phyloP scores from a whole-genome alignment of 2,797 vertebrate species.

The Hybognathus amarus region DNA sequence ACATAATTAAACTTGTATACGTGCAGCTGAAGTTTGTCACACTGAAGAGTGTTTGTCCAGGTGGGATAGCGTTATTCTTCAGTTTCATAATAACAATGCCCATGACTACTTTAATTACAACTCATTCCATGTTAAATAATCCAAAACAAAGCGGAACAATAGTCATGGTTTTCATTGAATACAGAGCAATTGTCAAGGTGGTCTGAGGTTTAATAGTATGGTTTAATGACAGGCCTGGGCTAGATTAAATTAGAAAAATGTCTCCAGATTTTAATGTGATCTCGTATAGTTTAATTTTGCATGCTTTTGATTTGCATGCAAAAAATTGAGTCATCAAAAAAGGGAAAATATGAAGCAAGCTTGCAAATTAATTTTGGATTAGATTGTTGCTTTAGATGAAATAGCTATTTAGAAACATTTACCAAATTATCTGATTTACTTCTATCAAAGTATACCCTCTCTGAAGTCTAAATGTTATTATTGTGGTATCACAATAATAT shows the following conservation, averaged over 20 bases:
- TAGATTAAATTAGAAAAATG: background rate
- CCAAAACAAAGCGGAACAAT: constrained; percentile 46
- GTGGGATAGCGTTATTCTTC: constrained; percentile 46
- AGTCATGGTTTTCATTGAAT: constrained; percentile 33
- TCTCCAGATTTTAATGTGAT: constrained; percentile 14
- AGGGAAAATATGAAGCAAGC: background rate
- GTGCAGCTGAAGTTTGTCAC: constrained; percentile 24
- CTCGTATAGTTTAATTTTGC: background rate
- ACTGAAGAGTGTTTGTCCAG: constrained; percentile 50
- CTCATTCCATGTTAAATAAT: constrained; percentile 40
- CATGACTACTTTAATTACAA: constrained; percentile 54
- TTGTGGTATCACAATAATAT: background rate
- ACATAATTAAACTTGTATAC: constrained; percentile 54
- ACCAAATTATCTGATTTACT: background rate
- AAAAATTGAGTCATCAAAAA: background rate
- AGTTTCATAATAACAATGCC: constrained; percentile 47
- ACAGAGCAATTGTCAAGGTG: constrained; percentile 23
- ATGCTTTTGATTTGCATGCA: background rate
- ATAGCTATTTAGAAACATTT: background rate
- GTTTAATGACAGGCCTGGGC: background rate
- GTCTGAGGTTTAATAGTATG: background rate
- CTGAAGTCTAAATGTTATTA: background rate
- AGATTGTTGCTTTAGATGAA: background rate
- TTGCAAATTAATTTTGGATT: background rate
- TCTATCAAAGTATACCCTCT: background rate